These are phyloP conservation scores for Notolepis coatsorum DNA, from an alignment of 2,797 vertebrate genomes.

Conservation along the genomic window DNA sequence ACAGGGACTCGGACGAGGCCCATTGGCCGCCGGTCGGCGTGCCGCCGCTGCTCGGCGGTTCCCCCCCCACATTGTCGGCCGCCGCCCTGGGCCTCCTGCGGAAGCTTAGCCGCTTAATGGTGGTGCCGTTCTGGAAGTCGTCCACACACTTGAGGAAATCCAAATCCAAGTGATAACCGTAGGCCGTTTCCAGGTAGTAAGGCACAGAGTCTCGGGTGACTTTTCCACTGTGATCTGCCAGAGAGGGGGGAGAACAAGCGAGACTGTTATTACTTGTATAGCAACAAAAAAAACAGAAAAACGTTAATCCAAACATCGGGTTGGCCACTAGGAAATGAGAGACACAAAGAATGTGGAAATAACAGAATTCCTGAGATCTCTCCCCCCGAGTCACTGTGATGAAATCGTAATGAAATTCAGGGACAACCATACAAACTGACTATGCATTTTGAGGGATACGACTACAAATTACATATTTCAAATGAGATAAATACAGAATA, in stretches of 20 bases:
- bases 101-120: constrained; percentile 92
- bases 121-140: constrained; percentile 85
- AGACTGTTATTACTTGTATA: constrained; percentile 11
- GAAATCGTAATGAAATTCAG: neutral
- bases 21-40: constrained; percentile 77
- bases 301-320: neutral
- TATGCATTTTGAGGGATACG: neutral
- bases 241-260: neutral
- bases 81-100: constrained; percentile 84
- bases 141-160: constrained; percentile 89
- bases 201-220: constrained; percentile 77
- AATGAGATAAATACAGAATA: neutral
- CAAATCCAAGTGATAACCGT: constrained; percentile 84
- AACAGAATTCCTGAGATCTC: neutral
- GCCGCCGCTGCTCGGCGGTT: constrained; percentile 61
- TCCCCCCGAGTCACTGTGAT: neutral
- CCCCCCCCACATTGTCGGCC: constrained; percentile 64
- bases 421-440: neutral
- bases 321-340: too few species aligned
- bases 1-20: constrained; percentile 90
- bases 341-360: neutral
- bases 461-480: neutral
- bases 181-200: constrained; percentile 85
- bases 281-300: too few species aligned
- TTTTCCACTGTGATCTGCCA: constrained; percentile 76